Evolutionary conservation across 2,888 invertebrate genomes (phyloP).

Genomic region (Drosophila tripunctata): DNA sequence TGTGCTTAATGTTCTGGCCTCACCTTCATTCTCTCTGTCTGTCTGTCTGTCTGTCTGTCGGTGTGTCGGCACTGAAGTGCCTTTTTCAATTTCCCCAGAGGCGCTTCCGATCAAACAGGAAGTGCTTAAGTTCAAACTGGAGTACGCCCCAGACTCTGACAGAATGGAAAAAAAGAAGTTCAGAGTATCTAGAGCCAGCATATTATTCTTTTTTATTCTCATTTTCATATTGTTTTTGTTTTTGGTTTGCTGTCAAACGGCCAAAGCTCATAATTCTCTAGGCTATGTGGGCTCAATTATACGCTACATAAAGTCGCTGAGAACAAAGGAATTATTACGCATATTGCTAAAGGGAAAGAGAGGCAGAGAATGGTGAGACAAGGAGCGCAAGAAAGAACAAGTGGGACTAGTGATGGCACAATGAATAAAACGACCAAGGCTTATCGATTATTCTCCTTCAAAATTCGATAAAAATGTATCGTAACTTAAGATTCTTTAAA

Average conservation of each 20-base stretch:
- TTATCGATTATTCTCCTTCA: no score
- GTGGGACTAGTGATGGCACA: no score
- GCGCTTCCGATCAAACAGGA: conserved; percentile 84
- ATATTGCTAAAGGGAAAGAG: background rate
- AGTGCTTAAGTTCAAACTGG: conserved; percentile 82
- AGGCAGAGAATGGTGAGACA: background rate
- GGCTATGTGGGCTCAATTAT: background rate
- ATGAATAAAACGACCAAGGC: no score
- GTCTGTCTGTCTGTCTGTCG: conserved; percentile 26
- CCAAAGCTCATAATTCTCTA: conserved; percentile 14
- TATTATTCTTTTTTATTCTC: conserved; percentile 10
- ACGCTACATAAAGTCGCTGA: conserved; percentile 8
- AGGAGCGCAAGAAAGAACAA: no score
- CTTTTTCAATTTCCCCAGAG: conserved; percentile 83
- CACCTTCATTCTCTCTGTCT: conserved; percentile 20
- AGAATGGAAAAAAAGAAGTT: no score
- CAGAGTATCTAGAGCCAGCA: no score
- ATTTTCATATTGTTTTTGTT: background rate
- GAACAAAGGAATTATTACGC: background rate
- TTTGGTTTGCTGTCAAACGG: conserved; percentile 4
- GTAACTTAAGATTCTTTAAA: no score
- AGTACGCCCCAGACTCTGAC: conserved; percentile 40
- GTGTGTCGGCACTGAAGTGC: conserved; percentile 72
- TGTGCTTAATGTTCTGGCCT: conserved; percentile 61
- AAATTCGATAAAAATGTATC: no score